Conservation (phyloP, 2,888 invertebrate genomes). For the Hoplodrina ambigua region DNA sequence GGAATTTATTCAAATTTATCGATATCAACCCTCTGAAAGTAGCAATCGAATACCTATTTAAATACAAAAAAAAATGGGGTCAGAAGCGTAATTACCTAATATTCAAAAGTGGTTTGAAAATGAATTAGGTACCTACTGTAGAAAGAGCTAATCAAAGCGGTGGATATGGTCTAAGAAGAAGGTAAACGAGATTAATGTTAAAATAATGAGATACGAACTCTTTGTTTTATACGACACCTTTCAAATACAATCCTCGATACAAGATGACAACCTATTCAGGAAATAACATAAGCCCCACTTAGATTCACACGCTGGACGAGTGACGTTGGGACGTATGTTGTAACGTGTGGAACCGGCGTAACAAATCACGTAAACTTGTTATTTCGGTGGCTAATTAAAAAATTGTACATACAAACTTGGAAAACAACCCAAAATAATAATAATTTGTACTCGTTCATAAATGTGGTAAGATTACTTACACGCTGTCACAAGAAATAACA, state of each 20-base stretch:
- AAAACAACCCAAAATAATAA: neutral
- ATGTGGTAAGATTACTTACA: neutral
- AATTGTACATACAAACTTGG: neutral
- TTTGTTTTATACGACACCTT: no score
- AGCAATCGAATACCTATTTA: constrained; percentile 32
- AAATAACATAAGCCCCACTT: neutral
- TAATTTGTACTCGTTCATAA: neutral
- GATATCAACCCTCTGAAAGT: constrained; percentile 21
- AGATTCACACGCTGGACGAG: neutral
- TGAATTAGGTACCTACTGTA: neutral
- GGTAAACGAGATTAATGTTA: neutral
- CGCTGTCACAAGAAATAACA: constrained; percentile 41
- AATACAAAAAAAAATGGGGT: constrained; percentile 22
- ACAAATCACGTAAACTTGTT: neutral
- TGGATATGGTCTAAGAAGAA: neutral
- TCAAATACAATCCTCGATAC: no score
- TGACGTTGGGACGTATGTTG: neutral
- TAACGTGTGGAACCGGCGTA: neutral
- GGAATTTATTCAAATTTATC: constrained; percentile 43
- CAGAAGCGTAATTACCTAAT: constrained; percentile 16
- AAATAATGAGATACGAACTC: neutral
- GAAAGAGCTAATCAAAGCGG: neutral
- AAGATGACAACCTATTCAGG: neutral
- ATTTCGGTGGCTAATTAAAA: neutral
- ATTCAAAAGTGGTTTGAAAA: constrained; percentile 4